Conservation (phyloP, 2,797 vertebrate genomes). For the Bothrops alternatus region DNA sequence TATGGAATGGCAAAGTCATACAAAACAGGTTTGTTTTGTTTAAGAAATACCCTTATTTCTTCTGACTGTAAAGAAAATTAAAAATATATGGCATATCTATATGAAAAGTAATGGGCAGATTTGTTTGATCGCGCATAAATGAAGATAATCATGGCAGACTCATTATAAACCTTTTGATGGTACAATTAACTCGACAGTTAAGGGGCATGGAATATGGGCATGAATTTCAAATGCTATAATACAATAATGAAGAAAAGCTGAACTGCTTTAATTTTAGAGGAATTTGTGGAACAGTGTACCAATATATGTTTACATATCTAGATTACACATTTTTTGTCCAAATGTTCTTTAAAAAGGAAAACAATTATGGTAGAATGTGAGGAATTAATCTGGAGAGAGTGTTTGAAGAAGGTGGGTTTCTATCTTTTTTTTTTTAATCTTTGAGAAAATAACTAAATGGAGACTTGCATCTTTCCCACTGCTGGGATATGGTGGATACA, state of each 20-base stretch:
- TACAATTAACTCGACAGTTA: conserved; percentile 47
- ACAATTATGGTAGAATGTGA: background rate
- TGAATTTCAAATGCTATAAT: conserved; percentile 44
- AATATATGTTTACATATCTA: background rate
- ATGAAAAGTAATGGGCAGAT: conserved; percentile 23
- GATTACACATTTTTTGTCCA: background rate
- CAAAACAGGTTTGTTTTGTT: conserved; percentile 1
- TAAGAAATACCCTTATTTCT: conserved; percentile 25
- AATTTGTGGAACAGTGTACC: conserved; percentile 10
- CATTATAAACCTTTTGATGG: conserved; percentile 47
- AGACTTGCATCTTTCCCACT: background rate
- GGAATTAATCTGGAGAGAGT: background rate
- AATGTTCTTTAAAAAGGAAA: background rate
- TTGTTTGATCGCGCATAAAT: conserved; percentile 31
- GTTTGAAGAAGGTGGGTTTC: background rate
- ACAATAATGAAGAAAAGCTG: conserved; percentile 29
- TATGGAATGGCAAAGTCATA: conserved; percentile 39
- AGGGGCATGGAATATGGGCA: conserved; percentile 40
- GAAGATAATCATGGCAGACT: conserved; percentile 2
- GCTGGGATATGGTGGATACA: background rate
- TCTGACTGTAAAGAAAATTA: conserved; percentile 42
- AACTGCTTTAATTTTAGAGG: conserved; percentile 36
- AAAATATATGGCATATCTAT: background rate
- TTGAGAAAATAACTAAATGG: background rate
- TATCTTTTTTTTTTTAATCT: background rate